Evolutionary conservation across 2,113 vertebrate genomes (phyloP), one percentile per base, ranked within the genome.

Genomic region (Lasiurus cinereus): DNA sequence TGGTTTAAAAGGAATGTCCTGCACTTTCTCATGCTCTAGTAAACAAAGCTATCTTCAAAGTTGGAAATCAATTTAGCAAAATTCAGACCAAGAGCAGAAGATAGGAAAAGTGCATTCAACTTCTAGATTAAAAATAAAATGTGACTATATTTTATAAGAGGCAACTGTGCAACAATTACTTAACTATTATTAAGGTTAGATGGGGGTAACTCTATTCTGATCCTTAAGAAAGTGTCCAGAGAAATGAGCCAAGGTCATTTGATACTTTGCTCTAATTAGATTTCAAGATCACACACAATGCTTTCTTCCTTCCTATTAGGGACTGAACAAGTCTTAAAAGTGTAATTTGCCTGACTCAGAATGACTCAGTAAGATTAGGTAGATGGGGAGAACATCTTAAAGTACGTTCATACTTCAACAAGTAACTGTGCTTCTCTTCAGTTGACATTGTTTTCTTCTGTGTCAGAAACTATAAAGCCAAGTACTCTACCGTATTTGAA

Each of bases 41-140:
- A 24, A 93, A 67, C 46, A 74, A 94, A 88, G 46, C 31, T 29
- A 82, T 46, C 70, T 74, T 76, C 48, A 21, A 52, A 36, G 18
- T 69, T 46, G 29, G 78, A n/a, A 66, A 91, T 88, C 54, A 94
- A 59, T 39, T 84, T 89, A 79, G 22, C 19, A 86, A 93, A 91
- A 69, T 92, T 46, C 7, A 54, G 52, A 27, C 33, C 76, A 56
- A 4, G 46, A 73, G 36, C n/a, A 48, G 29, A 88, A 95, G 48
- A 16, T 13, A 39, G 21, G 10, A 76, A 74, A 87, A 36, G 56
- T 83, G 18, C 29, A 9, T 33, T 86, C 46, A 54, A 36, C n/a
- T 91, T 21, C 54, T 50, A 54, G 33, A 46, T 74, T 82, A 33
- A 95, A 82, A 92, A 67, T 54, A 48, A 82, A 90, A 73, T 62